A percentile compares a stretch with the other conserved stretches of the same genome.
These are phyloP conservation scores for Pyrgus malvae DNA, from an alignment of 2,888 invertebrate species.

Conservation along the genomic window DNA sequence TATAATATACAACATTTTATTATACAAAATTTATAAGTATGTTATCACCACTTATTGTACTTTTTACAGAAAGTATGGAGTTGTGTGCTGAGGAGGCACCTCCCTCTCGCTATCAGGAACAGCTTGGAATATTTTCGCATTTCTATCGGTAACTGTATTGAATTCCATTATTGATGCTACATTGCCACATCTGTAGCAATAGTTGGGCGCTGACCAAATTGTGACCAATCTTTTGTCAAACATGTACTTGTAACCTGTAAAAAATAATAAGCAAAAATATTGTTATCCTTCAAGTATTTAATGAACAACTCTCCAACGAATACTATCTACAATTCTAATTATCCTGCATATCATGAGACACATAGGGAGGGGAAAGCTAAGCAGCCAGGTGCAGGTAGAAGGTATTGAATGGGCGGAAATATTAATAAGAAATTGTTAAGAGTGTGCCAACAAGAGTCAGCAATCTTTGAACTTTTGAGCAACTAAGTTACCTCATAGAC, in stretches of 20 bases:
- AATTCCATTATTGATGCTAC: slow-evolving; percentile 98
- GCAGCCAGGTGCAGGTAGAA: no score
- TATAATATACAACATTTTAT: slow-evolving; percentile 61
- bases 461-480: no score
- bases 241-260: slow-evolving; percentile 97
- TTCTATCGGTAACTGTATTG: slow-evolving; percentile 87
- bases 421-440: no score
- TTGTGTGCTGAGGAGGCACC: slow-evolving; percentile 94
- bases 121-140: slow-evolving; percentile 94
- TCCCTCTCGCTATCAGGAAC: slow-evolving; percentile 97
- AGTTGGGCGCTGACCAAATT: slow-evolving; percentile 99
- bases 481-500: no score
- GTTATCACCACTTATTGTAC: not conserved
- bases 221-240: slow-evolving; percentile 98
- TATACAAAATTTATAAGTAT: slow-evolving; percentile 40
- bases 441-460: no score
- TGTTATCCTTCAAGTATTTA: no score
- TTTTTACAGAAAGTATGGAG: slow-evolving; percentile 96
- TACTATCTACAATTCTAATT: no score
- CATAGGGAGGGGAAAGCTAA: no score
- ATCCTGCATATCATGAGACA: no score
- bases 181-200: slow-evolving; percentile 99
- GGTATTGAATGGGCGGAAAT: no score
- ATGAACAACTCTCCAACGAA: no score
- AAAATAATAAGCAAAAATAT: no score